A percentile compares a stretch with the other conserved stretches of the same genome.
Evolutionary conservation across 2,888 invertebrate species (phyloP).

Genomic region (Thumatha senex): DNA sequence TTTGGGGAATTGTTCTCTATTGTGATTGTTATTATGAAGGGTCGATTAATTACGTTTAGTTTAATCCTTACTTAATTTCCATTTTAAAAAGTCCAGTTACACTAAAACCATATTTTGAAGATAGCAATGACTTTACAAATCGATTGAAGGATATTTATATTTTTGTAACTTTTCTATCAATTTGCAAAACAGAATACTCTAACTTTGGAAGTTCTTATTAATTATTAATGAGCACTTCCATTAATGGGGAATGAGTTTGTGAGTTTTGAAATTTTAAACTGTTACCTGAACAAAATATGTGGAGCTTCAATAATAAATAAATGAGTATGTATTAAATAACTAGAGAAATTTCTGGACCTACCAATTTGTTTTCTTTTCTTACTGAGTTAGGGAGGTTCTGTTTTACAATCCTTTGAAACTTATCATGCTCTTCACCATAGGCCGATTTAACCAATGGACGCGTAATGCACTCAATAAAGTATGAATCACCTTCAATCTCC

Average conservation of each 20-base stretch:
- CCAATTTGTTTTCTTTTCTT: too few species aligned
- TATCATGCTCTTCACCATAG: too few species aligned
- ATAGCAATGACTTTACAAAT: too few species aligned
- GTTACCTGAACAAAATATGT: background rate
- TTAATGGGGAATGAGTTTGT: background rate
- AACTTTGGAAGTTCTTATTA: background rate
- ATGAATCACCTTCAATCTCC: too few species aligned
- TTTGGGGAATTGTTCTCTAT: conserved; percentile 4
- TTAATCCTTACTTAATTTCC: background rate
- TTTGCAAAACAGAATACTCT: background rate
- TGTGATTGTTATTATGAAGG: conserved; percentile 1
- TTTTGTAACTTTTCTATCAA: background rate
- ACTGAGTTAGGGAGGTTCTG: too few species aligned
- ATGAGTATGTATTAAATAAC: too few species aligned
- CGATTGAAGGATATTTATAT: background rate
- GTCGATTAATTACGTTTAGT: background rate
- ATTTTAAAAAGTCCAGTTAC: background rate
- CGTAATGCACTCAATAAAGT: too few species aligned
- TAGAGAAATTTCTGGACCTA: too few species aligned
- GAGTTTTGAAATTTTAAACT: background rate
- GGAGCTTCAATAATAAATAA: too few species aligned
- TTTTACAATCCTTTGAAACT: too few species aligned
- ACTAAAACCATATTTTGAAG: background rate
- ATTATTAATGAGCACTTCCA: background rate
- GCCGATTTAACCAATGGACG: too few species aligned